Conservation (phyloP, 1,140 invertebrate genomes). For the Heliothis subflexa region DNA sequence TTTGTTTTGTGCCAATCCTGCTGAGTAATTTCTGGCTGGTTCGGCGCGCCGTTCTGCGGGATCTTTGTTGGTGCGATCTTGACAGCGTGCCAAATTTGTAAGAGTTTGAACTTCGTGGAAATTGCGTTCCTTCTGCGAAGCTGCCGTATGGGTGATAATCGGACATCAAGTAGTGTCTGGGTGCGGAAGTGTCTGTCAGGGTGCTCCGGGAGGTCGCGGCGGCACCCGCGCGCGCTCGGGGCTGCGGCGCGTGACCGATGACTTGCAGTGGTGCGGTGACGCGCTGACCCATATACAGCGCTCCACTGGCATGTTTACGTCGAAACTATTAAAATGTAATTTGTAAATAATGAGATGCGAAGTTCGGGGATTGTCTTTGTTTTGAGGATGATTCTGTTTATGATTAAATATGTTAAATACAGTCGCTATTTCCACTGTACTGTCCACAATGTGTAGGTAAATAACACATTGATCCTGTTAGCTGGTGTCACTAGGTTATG, state of each 20-base stretch:
- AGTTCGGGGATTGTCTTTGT: neutral
- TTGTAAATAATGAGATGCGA: slow-evolving; percentile 21
- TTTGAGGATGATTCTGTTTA: neutral
- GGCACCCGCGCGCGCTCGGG: neutral
- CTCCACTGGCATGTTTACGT: neutral
- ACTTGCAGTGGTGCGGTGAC: slow-evolving; percentile 7
- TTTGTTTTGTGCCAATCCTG: slow-evolving; percentile 59
- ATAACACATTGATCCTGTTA: too few relatives aligned
- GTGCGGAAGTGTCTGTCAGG: neutral
- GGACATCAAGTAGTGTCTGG: neutral
- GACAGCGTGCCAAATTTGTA: slow-evolving; percentile 64
- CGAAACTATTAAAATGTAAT: slow-evolving; percentile 30
- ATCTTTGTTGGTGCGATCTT: slow-evolving; percentile 49
- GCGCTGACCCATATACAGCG: neutral
- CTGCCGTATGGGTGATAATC: slow-evolving; percentile 4
- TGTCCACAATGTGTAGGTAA: too few relatives aligned
- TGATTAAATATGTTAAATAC: too few relatives aligned
- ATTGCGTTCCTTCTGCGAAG: neutral
- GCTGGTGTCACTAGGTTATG: too few relatives aligned
- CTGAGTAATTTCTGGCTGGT: slow-evolving; percentile 65
- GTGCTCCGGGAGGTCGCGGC: slow-evolving; percentile 15
- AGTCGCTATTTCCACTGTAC: too few relatives aligned
- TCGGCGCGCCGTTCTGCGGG: slow-evolving; percentile 49
- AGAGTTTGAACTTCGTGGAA: slow-evolving; percentile 27
- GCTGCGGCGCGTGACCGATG: neutral